These are phyloP conservation scores for Oxycera nigricornis DNA, from an alignment of 2,888 invertebrate genomes.

Conservation along the genomic window DNA sequence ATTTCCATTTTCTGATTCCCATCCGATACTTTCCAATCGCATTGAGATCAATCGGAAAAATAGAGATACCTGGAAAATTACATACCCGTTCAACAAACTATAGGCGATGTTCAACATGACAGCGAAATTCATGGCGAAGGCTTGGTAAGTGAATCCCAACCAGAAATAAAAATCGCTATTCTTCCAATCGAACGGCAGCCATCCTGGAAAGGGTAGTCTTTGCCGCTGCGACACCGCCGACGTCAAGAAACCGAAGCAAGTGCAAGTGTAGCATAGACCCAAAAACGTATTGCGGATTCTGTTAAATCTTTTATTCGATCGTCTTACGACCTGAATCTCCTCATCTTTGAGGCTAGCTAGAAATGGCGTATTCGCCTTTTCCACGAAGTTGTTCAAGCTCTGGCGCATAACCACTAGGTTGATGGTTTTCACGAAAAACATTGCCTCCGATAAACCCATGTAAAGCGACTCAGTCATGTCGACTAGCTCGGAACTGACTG, in stretches of 20 bases:
- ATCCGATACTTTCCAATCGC: slow-evolving; percentile 48
- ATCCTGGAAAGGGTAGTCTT: slow-evolving; percentile 53
- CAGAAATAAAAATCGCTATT: slow-evolving; percentile 47
- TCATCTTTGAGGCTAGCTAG: not conserved
- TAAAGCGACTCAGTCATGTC: slow-evolving; percentile 4
- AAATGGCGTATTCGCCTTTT: not conserved
- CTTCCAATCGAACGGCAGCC: slow-evolving; percentile 56
- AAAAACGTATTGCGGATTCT: not conserved
- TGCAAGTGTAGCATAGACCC: not conserved
- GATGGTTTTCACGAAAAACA: not conserved
- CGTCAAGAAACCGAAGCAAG: not conserved
- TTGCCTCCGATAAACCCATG: slow-evolving; percentile 16
- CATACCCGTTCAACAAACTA: slow-evolving; percentile 54
- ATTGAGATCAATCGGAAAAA: slow-evolving; percentile 52
- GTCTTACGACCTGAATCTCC: not conserved
- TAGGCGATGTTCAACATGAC: slow-evolving; percentile 51
- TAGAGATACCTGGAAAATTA: slow-evolving; percentile 53
- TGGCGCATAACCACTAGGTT: not conserved
- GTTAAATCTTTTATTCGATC: not conserved
- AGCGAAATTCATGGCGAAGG: slow-evolving; percentile 50
- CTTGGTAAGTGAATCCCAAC: slow-evolving; percentile 53
- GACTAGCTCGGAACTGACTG: not conserved
- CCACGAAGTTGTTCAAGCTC: not conserved
- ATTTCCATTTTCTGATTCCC: slow-evolving; percentile 16
- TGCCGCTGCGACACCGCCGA: slow-evolving; percentile 39